Percentiles rank a stretch among this genome's conserved stretches.
Conservation (phyloP, 1,140 invertebrate genomes). For the Heliconius hewitsoni region DNA sequence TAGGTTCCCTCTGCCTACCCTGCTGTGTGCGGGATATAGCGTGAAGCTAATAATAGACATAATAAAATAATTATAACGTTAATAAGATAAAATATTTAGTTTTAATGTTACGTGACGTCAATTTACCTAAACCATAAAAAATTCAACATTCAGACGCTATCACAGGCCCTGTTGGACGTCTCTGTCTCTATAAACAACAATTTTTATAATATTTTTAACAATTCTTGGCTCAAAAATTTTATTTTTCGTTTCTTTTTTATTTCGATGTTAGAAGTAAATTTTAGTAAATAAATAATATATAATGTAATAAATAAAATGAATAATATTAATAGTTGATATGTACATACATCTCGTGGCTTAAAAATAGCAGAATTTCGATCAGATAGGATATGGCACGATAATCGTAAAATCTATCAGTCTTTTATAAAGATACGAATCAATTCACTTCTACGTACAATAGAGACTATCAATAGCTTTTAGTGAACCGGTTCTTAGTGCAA, state of each 20-base stretch:
- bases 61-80: background rate
- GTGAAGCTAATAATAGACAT: too few species aligned
- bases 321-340: slow-evolving; percentile 19
- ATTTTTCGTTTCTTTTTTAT: background rate
- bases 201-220: background rate
- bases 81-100: background rate
- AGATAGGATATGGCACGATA: slow-evolving; percentile 66
- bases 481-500: background rate
- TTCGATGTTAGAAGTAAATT: background rate
- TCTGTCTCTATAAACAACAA: background rate
- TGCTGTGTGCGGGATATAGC: too few species aligned
- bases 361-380: slow-evolving; percentile 29
- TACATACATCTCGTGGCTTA: slow-evolving; percentile 25
- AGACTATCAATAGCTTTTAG: slow-evolving; percentile 6
- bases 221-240: background rate
- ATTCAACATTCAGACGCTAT: background rate
- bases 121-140: background rate
- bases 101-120: background rate
- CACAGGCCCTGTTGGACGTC: background rate
- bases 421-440: slow-evolving; percentile 52
- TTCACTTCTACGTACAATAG: slow-evolving; percentile 30
- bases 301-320: slow-evolving; percentile 7
- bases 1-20: too few species aligned
- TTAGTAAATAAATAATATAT: background rate
- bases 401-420: slow-evolving; percentile 75